Base-by-base conservation (phyloP, 2,888 invertebrate genomes). In the Melieria picta region DNA sequence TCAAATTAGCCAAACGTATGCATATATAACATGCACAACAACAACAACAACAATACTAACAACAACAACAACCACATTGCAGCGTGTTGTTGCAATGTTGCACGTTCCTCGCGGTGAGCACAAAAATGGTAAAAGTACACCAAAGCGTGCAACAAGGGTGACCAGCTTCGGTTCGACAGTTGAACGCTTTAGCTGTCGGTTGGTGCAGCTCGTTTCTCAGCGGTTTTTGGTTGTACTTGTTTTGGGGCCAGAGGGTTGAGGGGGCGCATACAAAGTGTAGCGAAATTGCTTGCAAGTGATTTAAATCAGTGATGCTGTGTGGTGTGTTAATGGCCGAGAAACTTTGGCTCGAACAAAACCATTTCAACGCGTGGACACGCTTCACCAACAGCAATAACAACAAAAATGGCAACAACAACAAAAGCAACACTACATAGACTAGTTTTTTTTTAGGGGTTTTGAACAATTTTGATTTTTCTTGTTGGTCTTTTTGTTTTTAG, bases 321-420 rank as follows among this genome's bases (percentile, higher is more conserved):
- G 70, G 70, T 45, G 58, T 52, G 57, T 45, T 70, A 70, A 70
- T 70, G 65, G 70, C 65, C 70, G 50, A 58, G 47, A 64, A 48
- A 57, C 57, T 55, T 13, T 16, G 7, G 57, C 16, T 16, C 45
- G 30, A 6, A 65, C n/a, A 16, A 56, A 57, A 50, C 6, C 50
- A 11, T 43, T n/a, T 61, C 46, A 45, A 13, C 30, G 45, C 7
- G 7, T 52, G 42, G 10, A 11, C 4, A 52, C 42, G 43, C 5
- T 4, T 52, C n/a, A 5, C 10, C n/a, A n/a, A 43, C 43, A 13
- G 6, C 11, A 64, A 13, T 43, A n/a, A 7, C 52, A 7, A 57
- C 9, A 7, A 30, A 48, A 16, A 47, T 57, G n/a, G 4, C 5
- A 60, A 11, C 61, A 46, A 11, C 46, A 10, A 62, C 46, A 47